Evolutionary conservation across 2,797 vertebrate genomes (phyloP).

Genomic region (Eptatretus atami): DNA sequence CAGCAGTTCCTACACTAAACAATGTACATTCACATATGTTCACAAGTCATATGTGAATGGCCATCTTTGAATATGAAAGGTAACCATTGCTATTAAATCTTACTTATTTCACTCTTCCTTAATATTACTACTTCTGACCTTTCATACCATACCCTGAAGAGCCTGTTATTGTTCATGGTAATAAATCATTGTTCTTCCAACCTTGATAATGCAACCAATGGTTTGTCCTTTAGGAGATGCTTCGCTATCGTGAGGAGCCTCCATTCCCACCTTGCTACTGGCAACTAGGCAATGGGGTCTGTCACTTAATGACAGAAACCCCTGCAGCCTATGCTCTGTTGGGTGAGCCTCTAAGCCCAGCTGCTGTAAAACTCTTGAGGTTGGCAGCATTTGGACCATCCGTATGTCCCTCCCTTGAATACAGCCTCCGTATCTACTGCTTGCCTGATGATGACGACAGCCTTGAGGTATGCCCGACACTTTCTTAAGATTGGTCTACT

Average conservation of each 20-base stretch:
- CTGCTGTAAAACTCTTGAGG: constrained; percentile 63
- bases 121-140: too few species aligned
- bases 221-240: constrained; percentile 32
- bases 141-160: too few species aligned
- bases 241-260: constrained; percentile 56
- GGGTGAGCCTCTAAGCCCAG: constrained; percentile 84
- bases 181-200: background rate
- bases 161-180: too few species aligned
- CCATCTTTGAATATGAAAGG: too few species aligned
- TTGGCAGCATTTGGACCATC: constrained; percentile 67
- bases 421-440: constrained; percentile 87
- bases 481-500: too few species aligned
- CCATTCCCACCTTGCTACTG: constrained; percentile 70
- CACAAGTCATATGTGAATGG: too few species aligned
- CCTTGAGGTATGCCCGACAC: constrained; percentile 31
- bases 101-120: too few species aligned
- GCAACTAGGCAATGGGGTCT: constrained; percentile 63
- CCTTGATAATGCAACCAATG: background rate
- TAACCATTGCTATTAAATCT: too few species aligned
- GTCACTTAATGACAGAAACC: constrained; percentile 72
- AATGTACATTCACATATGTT: too few species aligned
- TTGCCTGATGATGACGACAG: constrained; percentile 77
- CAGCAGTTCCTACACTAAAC: too few species aligned
- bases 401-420: constrained; percentile 68
- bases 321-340: constrained; percentile 73